Base-by-base conservation (phyloP, 2,113 vertebrate genomes). In the Peromyscus maniculatus region DNA sequence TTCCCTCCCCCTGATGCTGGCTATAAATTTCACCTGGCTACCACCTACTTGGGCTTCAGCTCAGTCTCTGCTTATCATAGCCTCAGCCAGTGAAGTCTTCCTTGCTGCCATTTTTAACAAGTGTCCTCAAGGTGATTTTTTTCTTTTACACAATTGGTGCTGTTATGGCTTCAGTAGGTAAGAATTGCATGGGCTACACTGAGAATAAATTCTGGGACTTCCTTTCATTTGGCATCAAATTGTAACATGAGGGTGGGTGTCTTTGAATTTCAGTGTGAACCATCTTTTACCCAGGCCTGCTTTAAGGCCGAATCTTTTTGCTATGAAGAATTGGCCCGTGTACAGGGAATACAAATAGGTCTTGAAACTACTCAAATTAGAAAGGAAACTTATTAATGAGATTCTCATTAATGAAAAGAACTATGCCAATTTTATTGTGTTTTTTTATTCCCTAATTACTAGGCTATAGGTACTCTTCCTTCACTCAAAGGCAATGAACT, bases 361-460 rank as follows among this genome's bases (percentile, higher is more conserved):
- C 94, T 90, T 95, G 57, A 72, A 92, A 80, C 19, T 72, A 88
- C 82, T 91, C 21, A 78, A 67, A 52, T 91, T 75, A 75, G 83
- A 91, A 87, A 72, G 26, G 89, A 82, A 77, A 90, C 31, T 9
- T 75, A 24, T 31, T 77, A 28, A 83, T 84, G 64, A 88, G 94
- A 66, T 88, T 64, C 15, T 93, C 46, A 46, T 96, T 88, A 71
- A n/a, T 84, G 55, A 43, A 22, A 94, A 82, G 39, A 71, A 87
- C 82, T 82, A 77, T 59, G 5, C 31, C 92, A 8, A 64, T 83
- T 82, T 71, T 67, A 19, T 78, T 78, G 39, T 57, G 36, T 9
- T 72, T 71, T 49, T 71, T 83, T 49, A 39, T 92, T 82, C 78
- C 67, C 33, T 93, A 91, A 84, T 66, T 66, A 88, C 21, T 22